A percentile compares a stretch with the other conserved stretches of the same genome.
These are phyloP conservation scores for Chloroceryle aenea DNA, from an alignment of 2,113 vertebrate genomes.

Conservation along the genomic window DNA sequence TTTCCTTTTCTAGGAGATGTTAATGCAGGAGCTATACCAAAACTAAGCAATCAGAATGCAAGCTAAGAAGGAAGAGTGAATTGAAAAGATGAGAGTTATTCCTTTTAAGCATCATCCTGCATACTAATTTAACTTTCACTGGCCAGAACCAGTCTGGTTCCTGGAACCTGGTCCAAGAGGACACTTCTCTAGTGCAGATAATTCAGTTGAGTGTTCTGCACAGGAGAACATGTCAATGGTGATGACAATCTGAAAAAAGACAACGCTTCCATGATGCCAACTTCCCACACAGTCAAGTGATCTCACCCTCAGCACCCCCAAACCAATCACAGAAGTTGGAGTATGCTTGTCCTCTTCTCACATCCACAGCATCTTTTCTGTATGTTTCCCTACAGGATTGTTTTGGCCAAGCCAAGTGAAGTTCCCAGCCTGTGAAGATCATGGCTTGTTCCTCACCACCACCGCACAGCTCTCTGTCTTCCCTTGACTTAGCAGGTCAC, in stretches of 20 bases:
- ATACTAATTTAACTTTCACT: neutral
- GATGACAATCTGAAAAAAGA: rapidly evolving
- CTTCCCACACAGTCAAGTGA: neutral
- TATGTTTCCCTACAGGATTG: rapidly evolving
- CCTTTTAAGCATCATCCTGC: neutral
- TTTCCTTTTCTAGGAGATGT: neutral
- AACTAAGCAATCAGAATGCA: neutral
- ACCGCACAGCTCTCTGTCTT: neutral
- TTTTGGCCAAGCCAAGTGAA: neutral
- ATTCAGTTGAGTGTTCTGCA: neutral
- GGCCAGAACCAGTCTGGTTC: neutral
- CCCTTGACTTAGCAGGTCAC: neutral
- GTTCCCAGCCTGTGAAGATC: neutral
- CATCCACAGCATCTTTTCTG: neutral
- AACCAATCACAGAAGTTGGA: neutral
- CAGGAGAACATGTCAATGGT: neutral
- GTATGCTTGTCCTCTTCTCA: rapidly evolving
- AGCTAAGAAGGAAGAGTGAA: neutral
- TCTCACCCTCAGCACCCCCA: neutral
- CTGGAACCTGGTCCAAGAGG: neutral
- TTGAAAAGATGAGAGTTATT: neutral
- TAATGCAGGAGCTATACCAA: neutral
- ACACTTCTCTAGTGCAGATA: neutral
- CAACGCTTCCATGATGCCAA: rapidly evolving
- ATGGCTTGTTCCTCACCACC: neutral